These are phyloP conservation scores for Copidosoma aretas DNA, from an alignment of 2,888 invertebrate genomes.

Conservation along the genomic window DNA sequence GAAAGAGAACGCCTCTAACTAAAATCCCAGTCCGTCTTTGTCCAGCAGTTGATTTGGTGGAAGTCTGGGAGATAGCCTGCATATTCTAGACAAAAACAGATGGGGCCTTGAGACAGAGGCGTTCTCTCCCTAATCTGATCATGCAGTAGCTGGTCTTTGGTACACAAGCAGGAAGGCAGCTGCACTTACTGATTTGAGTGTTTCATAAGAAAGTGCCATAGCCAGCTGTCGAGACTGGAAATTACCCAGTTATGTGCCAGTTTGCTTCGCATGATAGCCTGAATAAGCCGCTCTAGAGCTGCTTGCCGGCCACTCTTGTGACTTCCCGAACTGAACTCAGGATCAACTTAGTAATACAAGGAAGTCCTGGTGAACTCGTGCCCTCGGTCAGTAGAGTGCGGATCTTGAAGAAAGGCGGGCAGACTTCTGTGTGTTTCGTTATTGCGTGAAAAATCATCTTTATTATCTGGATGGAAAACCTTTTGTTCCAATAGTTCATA, in stretches of 20 bases:
- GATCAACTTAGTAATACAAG: slow-evolving; percentile 89
- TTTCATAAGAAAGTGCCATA: slow-evolving; percentile 86
- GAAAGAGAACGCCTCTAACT: too few species aligned
- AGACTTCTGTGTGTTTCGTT: slow-evolving; percentile 88
- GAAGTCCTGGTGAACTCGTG: slow-evolving; percentile 80
- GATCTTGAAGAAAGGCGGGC: slow-evolving; percentile 91
- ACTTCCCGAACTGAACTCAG: slow-evolving; percentile 88
- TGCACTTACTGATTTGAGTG: slow-evolving; percentile 85
- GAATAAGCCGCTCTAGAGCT: slow-evolving; percentile 88
- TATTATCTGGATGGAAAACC: slow-evolving; percentile 86
- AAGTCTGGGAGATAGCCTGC: too few species aligned
- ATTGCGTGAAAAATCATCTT: slow-evolving; percentile 91
- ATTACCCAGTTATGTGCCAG: slow-evolving; percentile 90
- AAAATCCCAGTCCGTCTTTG: too few species aligned
- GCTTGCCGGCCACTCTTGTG: slow-evolving; percentile 91
- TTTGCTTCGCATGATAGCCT: slow-evolving; percentile 81
- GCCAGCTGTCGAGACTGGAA: slow-evolving; percentile 90
- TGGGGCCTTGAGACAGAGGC: too few species aligned
- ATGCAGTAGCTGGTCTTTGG: too few species aligned
- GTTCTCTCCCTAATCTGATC: too few species aligned
- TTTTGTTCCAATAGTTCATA: slow-evolving; percentile 93
- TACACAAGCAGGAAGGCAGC: slow-evolving; percentile 88
- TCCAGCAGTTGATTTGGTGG: too few species aligned
- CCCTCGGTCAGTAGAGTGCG: slow-evolving; percentile 87
- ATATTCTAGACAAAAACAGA: too few species aligned